Evolutionary conservation across 2,113 vertebrate genomes (phyloP).

Genomic region (Platysternon megacephalum): DNA sequence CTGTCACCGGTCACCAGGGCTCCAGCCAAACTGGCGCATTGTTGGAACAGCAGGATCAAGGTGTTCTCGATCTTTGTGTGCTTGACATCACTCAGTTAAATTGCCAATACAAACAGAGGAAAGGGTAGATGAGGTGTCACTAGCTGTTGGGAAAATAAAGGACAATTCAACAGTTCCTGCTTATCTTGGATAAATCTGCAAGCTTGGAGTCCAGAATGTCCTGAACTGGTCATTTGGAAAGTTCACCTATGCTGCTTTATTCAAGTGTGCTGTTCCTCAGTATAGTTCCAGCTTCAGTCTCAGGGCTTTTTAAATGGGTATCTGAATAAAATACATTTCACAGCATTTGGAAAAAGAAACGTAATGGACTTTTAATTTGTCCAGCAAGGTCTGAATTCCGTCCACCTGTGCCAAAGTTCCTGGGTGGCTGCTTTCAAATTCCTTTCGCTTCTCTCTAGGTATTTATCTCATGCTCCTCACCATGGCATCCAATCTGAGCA

Average conservation of each 20-base stretch:
- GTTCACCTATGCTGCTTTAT: background rate
- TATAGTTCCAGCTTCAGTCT: background rate
- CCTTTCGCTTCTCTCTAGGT: background rate
- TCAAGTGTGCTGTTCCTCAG: background rate
- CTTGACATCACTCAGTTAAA: background rate
- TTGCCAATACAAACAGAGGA: background rate
- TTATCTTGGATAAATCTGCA: background rate
- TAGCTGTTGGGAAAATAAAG: background rate
- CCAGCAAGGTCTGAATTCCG: background rate
- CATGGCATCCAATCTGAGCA: background rate
- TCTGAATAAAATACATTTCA: background rate
- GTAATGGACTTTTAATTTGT: background rate
- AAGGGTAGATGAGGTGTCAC: background rate
- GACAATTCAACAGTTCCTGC: background rate
- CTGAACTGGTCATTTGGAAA: background rate
- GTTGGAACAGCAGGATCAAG: background rate
- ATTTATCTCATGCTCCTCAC: background rate
- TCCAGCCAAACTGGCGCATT: background rate
- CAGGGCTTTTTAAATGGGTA: background rate
- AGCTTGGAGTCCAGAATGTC: slow-evolving; percentile 3
- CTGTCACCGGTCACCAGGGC: rapidly evolving
- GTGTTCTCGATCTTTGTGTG: background rate
- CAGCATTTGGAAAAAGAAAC: slow-evolving; percentile 20
- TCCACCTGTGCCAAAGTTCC: slow-evolving; percentile 16
- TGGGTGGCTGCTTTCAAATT: slow-evolving; percentile 12